Evolutionary conservation across 23 tunicate genomes (phyloP), one percentile per base, ranked within the genome.

Genomic region (Aplidium turbinatum): DNA sequence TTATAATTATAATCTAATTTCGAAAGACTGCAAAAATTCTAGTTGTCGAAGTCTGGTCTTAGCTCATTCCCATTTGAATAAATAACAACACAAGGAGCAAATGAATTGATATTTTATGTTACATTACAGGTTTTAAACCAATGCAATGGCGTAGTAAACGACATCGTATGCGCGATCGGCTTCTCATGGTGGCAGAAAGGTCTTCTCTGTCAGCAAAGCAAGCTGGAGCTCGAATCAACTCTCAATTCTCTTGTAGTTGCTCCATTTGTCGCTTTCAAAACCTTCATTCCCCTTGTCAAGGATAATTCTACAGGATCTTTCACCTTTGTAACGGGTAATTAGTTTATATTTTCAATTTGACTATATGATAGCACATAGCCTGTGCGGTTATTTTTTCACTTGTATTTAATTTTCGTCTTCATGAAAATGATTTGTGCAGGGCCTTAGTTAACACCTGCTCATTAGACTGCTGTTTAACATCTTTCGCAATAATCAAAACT

Each of bases 241-340:
- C 63, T 91, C n/a, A 78, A 84, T 35, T 77, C 91, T 19, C 82
- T 78, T 21, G 80, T 91, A 0, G 77, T 91, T 38, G 89, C 92
- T 0, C 86, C 91, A 1, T 91, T 91, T 58, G 92, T 64, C 16
- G 97, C 86, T 2, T 91, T 78, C 73, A 91, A 91, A 57, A 73
- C 81, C 1, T 84, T 91, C 46, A 84, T 84, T n/a, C 73, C 73
- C 3, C 74, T 79, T 0, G 86, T 91, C 28, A 73, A 91, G 32
- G 79, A 78, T 42, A 88, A 76, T 28, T 72, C 92, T 28, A 68
- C 28, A 31, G 91, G 91, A 25, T 7, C 86, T 1, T 91, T 46
- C 39, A 78, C 89, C 3, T 83, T 85, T 26, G 97, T 91, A 1
- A 84, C 97, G 47, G 97, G 97, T 91, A n/a, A n/a, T n/a, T n/a